phyloP scores from a whole-genome alignment of 2,888 invertebrate genomes.

The Cinara cedri region DNA sequence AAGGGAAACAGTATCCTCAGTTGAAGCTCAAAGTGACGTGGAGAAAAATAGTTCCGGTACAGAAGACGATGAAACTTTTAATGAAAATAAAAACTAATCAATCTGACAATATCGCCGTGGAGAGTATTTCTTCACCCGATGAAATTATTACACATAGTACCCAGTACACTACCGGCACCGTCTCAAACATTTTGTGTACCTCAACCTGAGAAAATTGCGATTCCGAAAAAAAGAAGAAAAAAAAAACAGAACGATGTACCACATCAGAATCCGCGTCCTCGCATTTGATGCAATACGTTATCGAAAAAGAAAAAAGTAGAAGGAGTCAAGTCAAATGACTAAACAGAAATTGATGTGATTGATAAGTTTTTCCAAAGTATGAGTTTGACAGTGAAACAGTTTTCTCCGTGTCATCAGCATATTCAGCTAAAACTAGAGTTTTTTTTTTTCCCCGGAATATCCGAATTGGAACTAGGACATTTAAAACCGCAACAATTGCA shows the following conservation, averaged over 20 bases:
- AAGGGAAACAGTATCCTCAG: slow-evolving; percentile 25
- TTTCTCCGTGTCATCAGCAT: slow-evolving; percentile 16
- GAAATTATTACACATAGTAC: slow-evolving; percentile 19
- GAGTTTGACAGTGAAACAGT: slow-evolving; percentile 16
- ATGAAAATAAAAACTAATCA: slow-evolving; percentile 15
- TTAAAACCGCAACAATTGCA: slow-evolving; percentile 8
- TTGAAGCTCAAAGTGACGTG: slow-evolving; percentile 6
- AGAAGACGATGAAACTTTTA: slow-evolving; percentile 2
- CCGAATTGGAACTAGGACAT: slow-evolving; percentile 15
- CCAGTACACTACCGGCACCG: slow-evolving; percentile 4
- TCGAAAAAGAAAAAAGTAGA: slow-evolving; percentile 23
- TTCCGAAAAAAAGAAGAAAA: slow-evolving; percentile 26
- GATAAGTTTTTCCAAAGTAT: slow-evolving; percentile 25
- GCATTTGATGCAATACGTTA: slow-evolving; percentile 13
- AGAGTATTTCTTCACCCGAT: slow-evolving; percentile 5
- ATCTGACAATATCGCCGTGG: slow-evolving; percentile 9
- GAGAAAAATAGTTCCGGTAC: slow-evolving; percentile 11
- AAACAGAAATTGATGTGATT: slow-evolving; percentile 23
- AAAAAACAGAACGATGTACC: background rate
- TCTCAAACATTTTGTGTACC: slow-evolving; percentile 18
- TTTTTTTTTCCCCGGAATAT: slow-evolving; percentile 30
- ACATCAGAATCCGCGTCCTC: slow-evolving; percentile 27
- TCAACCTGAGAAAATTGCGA: slow-evolving; percentile 22
- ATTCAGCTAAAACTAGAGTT: slow-evolving; percentile 27
- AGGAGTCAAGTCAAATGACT: slow-evolving; percentile 8